Evolutionary conservation across 1,140 invertebrate genomes (phyloP).

Genomic region (Brachystomella parvula): DNA sequence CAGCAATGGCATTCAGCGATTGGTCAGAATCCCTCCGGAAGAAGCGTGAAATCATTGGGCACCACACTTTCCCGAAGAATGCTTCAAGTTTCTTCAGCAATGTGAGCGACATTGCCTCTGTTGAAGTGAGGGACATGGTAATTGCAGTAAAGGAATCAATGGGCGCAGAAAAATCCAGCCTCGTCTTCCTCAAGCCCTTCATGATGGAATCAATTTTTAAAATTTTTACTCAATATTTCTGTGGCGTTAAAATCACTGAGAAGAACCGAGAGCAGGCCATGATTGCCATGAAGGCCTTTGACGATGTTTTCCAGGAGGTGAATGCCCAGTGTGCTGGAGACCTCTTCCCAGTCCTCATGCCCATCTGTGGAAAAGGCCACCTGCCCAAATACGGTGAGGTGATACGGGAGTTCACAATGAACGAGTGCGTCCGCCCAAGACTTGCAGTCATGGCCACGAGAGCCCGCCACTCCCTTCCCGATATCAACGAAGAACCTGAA

Average conservation of each 20-base stretch:
- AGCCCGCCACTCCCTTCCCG: background rate
- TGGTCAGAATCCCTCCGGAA: constrained; percentile 73
- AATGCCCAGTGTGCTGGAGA: constrained; percentile 77
- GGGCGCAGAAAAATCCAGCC: background rate
- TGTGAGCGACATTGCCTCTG: constrained; percentile 37
- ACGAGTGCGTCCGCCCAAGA: constrained; percentile 52
- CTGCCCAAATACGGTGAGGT: constrained; percentile 58
- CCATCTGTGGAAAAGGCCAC: constrained; percentile 63
- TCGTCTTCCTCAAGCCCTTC: constrained; percentile 51
- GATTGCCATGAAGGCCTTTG: constrained; percentile 62
- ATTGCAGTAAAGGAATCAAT: constrained; percentile 32
- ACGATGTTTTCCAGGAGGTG: constrained; percentile 73
- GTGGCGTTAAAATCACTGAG: constrained; percentile 60
- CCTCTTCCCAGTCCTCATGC: constrained; percentile 73
- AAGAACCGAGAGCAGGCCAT: constrained; percentile 55
- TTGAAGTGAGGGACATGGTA: constrained; percentile 37
- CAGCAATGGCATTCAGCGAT: constrained; percentile 76
- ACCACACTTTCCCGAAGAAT: constrained; percentile 65
- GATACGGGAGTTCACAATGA: constrained; percentile 66
- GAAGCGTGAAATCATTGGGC: constrained; percentile 64
- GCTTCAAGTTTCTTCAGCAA: constrained; percentile 58
- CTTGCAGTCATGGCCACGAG: background rate
- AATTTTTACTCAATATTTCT: constrained; percentile 77
- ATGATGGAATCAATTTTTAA: constrained; percentile 65
- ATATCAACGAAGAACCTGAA: constrained; percentile 9